Evolutionary conservation across 2,888 invertebrate genomes (phyloP).

Genomic region (Enoplolaimus lenunculus): DNA sequence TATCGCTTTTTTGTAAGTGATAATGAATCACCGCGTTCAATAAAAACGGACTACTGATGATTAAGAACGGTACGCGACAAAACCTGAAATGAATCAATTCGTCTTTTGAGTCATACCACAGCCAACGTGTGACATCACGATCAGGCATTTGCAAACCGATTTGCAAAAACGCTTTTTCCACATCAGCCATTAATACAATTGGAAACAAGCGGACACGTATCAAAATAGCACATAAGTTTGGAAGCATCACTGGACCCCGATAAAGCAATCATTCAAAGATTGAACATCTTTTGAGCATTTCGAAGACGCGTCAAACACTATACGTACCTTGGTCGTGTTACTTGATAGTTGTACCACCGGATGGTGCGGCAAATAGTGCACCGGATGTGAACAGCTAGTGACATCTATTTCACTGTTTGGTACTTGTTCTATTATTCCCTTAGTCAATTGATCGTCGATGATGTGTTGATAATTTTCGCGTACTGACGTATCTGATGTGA

Average conservation of each 20-base stretch:
- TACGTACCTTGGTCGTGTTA: neutral
- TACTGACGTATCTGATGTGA: neutral
- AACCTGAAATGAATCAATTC: no score
- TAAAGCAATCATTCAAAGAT: conserved; percentile 27
- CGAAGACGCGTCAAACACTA: neutral
- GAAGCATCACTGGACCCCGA: conserved; percentile 24
- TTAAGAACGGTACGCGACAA: conserved; percentile 28
- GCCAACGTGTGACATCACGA: conserved; percentile 24
- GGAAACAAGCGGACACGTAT: conserved; percentile 24
- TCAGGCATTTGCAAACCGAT: conserved; percentile 24
- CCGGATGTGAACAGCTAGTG: neutral
- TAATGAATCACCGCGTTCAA: conserved; percentile 15
- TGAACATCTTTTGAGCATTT: neutral
- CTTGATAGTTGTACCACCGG: neutral
- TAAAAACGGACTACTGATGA: conserved; percentile 25
- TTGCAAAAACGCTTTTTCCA: no score
- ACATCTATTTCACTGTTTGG: neutral
- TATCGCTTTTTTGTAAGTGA: neutral
- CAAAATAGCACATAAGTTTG: conserved; percentile 23
- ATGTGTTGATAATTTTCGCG: neutral
- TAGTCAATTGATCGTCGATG: neutral
- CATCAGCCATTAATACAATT: conserved; percentile 25
- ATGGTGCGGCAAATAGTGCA: neutral
- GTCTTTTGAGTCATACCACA: conserved; percentile 25
- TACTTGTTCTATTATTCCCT: neutral